A percentile compares a stretch with the other conserved stretches of the same genome.
Conservation (phyloP, 2,113 vertebrate species). For the Halcyon senegalensis region DNA sequence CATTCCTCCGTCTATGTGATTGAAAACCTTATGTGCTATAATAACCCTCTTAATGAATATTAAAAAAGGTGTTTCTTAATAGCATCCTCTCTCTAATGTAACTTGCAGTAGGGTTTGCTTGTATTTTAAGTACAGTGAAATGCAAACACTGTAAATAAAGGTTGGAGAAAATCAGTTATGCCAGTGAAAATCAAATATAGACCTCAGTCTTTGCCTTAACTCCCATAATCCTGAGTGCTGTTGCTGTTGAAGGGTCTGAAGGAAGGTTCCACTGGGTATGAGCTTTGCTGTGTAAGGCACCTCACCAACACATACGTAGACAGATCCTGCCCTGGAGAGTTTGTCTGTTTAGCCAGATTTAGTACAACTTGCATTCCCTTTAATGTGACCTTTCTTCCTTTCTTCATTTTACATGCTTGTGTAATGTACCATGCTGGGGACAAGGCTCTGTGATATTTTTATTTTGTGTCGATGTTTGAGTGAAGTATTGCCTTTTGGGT, state of each 20-base stretch:
- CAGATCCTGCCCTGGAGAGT: conserved; percentile 1
- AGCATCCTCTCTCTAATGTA: not conserved
- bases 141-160: not conserved
- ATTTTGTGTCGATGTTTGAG: conserved; percentile 17
- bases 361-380: not conserved
- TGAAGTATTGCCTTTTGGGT: not conserved
- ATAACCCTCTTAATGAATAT: not conserved
- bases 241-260: not conserved
- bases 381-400: conserved; percentile 26
- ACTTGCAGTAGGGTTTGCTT: not conserved
- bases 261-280: not conserved
- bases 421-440: not conserved
- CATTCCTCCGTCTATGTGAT: not conserved
- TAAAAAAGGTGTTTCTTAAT: not conserved
- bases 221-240: not conserved
- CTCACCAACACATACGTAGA: rapidly evolving
- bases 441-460: conserved; percentile 9
- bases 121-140: not conserved
- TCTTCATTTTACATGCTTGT: not conserved
- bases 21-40: not conserved
- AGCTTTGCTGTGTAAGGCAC: not conserved
- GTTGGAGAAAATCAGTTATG: not conserved
- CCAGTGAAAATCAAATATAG: not conserved
- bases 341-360: conserved; percentile 19
- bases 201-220: not conserved